Evolutionary conservation across 2,888 invertebrate genomes (phyloP), one percentile per base, ranked within the genome.

Genomic region (Nebria brevicollis): DNA sequence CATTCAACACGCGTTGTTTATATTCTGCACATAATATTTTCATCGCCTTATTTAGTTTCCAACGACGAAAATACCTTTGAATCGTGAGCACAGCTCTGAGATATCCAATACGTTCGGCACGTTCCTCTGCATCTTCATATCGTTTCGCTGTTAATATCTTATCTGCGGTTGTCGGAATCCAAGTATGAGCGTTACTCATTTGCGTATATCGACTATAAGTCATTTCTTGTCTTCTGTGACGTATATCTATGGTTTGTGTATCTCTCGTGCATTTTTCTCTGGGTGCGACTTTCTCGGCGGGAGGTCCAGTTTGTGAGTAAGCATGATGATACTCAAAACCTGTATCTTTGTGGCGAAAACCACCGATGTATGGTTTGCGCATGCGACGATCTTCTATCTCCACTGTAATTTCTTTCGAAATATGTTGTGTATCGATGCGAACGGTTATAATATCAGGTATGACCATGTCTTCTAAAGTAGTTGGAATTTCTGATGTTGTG

Each of bases 251-350:
- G 1, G 94, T 94, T 88, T 95, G 96, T 0, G 94, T 93, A 83
- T 93, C 93, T 83, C 94, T 89, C 83, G 91, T 91, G 78, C 88
- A 91, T 86, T 91, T 91, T 84, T 88, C 88, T 82, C 91, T 90
- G 0, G 90, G 89, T 0, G 91, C 90, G 66, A 92, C 84, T 85
- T 90, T 92, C 83, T 90, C 91, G 2, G 89, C 88, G 76, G 90
- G 91, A 66, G 93, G 94, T 0, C 93, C 93, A 4, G 97, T 97
- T 90, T 97, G 97, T 0, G 95, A 93, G 83, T 92, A 93, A 2
- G 96, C 97, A 89, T 98, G 94, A 85, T 95, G 93, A 87, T 94
- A 97, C 85, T 94, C 92, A 8, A 91, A 88, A 26, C 94, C 93
- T 79, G 94, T 95, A 77, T 91, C 87, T 84, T 91, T 92, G 88